These are phyloP conservation scores for Cottus gobio DNA, from an alignment of 2,113 vertebrate genomes.

Conservation along the genomic window DNA sequence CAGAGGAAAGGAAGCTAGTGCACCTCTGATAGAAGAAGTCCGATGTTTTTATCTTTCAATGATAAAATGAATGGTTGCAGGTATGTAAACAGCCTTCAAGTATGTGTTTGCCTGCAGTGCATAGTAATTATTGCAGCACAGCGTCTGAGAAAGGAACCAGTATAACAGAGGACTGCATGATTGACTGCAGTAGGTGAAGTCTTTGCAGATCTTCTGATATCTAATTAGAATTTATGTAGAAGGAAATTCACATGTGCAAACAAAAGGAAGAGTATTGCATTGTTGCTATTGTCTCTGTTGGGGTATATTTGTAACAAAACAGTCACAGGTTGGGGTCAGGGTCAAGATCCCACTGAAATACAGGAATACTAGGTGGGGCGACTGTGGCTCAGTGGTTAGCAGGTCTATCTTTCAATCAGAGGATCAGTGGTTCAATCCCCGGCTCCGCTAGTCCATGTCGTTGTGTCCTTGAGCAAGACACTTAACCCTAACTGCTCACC, in stretches of 20 bases:
- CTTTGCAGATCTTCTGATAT: slow-evolving; percentile 14
- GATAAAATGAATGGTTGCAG: slow-evolving; percentile 30
- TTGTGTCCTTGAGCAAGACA: too few relatives aligned
- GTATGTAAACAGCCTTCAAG: slow-evolving; percentile 20
- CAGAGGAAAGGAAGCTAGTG: not conserved
- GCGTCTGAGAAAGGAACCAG: not conserved
- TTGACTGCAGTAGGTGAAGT: not conserved
- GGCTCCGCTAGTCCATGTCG: too few relatives aligned
- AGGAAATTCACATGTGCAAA: not conserved
- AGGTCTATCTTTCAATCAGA: too few relatives aligned
- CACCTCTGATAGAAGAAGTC: not conserved
- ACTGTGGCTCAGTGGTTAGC: too few relatives aligned
- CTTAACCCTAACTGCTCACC: too few relatives aligned
- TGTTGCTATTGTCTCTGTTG: not conserved
- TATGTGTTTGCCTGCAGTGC: slow-evolving; percentile 11
- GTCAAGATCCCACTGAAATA: slow-evolving; percentile 18
- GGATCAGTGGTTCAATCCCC: too few relatives aligned
- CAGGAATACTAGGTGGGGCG: too few relatives aligned
- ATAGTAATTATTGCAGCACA: slow-evolving; percentile 8
- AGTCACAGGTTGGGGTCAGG: slow-evolving; percentile 19
- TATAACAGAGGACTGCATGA: not conserved
- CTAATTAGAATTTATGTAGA: slow-evolving; percentile 9
- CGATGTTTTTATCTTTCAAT: slow-evolving; percentile 10
- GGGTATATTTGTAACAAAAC: slow-evolving; percentile 12
- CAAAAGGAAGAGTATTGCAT: not conserved